Percentiles rank a stretch among this genome's conserved stretches.
phyloP scores from a whole-genome alignment of 2,888 invertebrate species.

The Melolontha melolontha region DNA sequence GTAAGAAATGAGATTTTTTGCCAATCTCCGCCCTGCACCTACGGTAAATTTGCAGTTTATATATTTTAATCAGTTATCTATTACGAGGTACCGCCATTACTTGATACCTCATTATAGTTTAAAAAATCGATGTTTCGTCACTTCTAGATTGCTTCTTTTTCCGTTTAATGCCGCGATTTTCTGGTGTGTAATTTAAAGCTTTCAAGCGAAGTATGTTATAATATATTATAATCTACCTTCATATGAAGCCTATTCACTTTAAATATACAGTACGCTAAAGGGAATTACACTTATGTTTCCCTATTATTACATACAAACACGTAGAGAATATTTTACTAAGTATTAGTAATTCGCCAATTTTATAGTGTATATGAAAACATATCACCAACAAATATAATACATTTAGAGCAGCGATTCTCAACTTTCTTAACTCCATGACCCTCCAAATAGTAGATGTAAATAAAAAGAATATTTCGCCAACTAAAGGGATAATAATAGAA shows the following conservation, averaged over 20 bases:
- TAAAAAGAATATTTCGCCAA: too few relatives aligned
- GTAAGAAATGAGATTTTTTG: slow-evolving; percentile 38
- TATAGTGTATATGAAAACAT: too few relatives aligned
- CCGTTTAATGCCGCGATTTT: slow-evolving; percentile 15
- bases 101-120: slow-evolving; percentile 11
- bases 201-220: slow-evolving; percentile 7
- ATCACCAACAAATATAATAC: too few relatives aligned
- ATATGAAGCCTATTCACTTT: neutral
- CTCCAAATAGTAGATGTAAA: too few relatives aligned
- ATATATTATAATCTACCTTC: neutral
- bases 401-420: too few relatives aligned
- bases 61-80: slow-evolving; percentile 42
- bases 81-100: slow-evolving; percentile 26
- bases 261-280: neutral
- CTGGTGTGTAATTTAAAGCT: slow-evolving; percentile 13
- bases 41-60: slow-evolving; percentile 42
- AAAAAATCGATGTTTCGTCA: slow-evolving; percentile 31
- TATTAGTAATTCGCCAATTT: too few relatives aligned
- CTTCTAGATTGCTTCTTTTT: slow-evolving; percentile 23
- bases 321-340: too few relatives aligned
- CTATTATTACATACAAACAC: too few relatives aligned
- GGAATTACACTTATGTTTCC: too few relatives aligned
- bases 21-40: slow-evolving; percentile 11
- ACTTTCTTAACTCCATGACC: too few relatives aligned
- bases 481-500: too few relatives aligned